Evolutionary conservation across 2,888 invertebrate species (phyloP).

Genomic region (Agriopis marginaria): DNA sequence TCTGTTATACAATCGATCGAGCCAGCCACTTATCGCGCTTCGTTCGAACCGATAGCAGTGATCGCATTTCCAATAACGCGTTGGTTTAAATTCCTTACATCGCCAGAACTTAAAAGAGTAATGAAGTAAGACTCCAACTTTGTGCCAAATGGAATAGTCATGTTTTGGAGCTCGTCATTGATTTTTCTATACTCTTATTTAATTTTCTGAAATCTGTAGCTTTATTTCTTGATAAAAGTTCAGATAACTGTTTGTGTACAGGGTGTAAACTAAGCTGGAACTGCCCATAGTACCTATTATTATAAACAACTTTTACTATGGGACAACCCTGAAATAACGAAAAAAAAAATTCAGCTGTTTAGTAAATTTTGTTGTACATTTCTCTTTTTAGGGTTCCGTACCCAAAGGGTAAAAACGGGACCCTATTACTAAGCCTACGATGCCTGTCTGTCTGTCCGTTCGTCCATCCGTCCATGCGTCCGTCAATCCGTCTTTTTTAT

Average conservation of each 20-base stretch:
- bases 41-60: not conserved
- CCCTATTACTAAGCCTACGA: too few relatives aligned
- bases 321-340: too few relatives aligned
- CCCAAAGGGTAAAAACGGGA: too few relatives aligned
- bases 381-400: too few relatives aligned
- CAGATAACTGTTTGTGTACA: not conserved
- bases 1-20: not conserved
- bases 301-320: too few relatives aligned
- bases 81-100: constrained; percentile 38
- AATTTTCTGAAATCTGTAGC: constrained; percentile 20
- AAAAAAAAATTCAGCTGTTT: too few relatives aligned
- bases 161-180: constrained; percentile 46
- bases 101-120: constrained; percentile 39
- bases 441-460: too few relatives aligned
- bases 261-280: too few relatives aligned
- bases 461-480: too few relatives aligned
- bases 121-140: constrained; percentile 58
- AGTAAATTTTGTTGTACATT: too few relatives aligned
- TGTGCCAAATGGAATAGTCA: constrained; percentile 62
- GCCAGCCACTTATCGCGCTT: not conserved
- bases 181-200: constrained; percentile 28
- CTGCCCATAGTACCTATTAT: too few relatives aligned
- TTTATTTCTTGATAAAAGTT: constrained; percentile 16
- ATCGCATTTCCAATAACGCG: constrained; percentile 32
- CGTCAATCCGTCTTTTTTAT: too few relatives aligned